A percentile compares a stretch with the other conserved stretches of the same genome.
Conservation (phyloP, 2,888 invertebrate species). For the Folsomia manolachei region DNA sequence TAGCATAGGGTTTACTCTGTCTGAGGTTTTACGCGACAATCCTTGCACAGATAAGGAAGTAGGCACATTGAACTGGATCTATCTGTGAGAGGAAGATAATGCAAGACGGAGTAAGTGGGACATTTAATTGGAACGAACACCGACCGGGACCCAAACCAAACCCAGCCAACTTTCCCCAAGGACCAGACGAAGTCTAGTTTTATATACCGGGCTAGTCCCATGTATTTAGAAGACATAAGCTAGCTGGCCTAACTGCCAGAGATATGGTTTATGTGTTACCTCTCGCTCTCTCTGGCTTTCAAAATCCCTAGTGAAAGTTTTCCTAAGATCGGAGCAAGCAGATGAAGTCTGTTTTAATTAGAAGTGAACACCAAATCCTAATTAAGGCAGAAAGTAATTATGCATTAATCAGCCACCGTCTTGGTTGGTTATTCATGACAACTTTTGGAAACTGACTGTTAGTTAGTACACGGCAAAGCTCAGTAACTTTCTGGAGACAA, state of each 20-base stretch:
- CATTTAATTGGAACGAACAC: background rate
- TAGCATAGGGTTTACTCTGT: too few relatives aligned
- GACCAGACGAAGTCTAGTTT: too few relatives aligned
- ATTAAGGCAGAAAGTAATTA: constrained; percentile 38
- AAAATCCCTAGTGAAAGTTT: background rate
- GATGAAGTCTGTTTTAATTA: constrained; percentile 40
- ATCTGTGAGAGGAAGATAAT: background rate
- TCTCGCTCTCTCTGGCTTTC: background rate
- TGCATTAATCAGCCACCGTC: constrained; percentile 29
- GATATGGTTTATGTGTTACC: background rate
- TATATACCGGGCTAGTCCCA: too few relatives aligned
- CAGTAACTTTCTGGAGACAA: constrained; percentile 2
- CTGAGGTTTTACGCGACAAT: too few relatives aligned
- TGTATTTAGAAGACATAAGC: too few relatives aligned
- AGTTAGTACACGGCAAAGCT: background rate
- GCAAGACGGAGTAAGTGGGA: background rate
- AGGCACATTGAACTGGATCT: too few relatives aligned
- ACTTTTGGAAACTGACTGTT: background rate
- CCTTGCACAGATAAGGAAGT: too few relatives aligned
- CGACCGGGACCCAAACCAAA: too few relatives aligned
- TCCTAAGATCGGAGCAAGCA: constrained; percentile 16
- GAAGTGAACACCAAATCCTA: constrained; percentile 38
- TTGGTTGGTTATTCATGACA: constrained; percentile 13
- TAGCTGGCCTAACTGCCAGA: too few relatives aligned
- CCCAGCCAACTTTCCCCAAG: background rate